A percentile compares a stretch with the other conserved stretches of the same genome.
Evolutionary conservation across 2,797 vertebrate species (phyloP).

Genomic region (Sebastes oblongus): DNA sequence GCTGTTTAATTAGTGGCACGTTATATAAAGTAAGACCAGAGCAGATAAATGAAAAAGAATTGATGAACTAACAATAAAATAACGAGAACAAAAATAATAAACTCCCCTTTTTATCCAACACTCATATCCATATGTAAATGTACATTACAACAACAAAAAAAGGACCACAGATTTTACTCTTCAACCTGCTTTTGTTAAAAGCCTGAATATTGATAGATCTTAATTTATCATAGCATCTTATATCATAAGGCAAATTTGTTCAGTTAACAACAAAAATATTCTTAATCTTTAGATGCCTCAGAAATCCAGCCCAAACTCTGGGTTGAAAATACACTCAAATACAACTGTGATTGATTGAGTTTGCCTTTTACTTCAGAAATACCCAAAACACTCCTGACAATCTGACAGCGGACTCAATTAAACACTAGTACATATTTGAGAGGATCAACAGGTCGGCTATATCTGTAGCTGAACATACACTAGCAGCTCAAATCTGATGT

Average conservation of each 20-base stretch:
- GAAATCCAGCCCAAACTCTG: conserved; percentile 17
- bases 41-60: conserved; percentile 12
- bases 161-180: conserved; percentile 45
- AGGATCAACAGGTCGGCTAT: neutral
- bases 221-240: conserved; percentile 39
- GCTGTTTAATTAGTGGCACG: conserved; percentile 12
- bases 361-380: conserved; percentile 10
- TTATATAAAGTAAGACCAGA: conserved; percentile 9
- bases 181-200: conserved; percentile 19
- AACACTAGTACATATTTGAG: conserved; percentile 32
- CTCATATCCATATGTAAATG: conserved; percentile 44
- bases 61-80: conserved; percentile 41
- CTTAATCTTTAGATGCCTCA: conserved; percentile 32
- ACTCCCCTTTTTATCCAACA: conserved; percentile 53
- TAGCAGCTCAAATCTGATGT: conserved; percentile 48
- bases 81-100: conserved; percentile 28
- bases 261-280: conserved; percentile 40
- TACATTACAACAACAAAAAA: conserved; percentile 33
- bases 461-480: conserved; percentile 36
- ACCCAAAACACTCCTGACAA: neutral
- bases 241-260: conserved; percentile 24
- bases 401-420: conserved; percentile 28
- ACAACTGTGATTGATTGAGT: conserved; percentile 32
- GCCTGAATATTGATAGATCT: conserved; percentile 22
- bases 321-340: conserved; percentile 43